Base-by-base conservation (phyloP, 2,888 invertebrate genomes). In the Andrena marginata region DNA sequence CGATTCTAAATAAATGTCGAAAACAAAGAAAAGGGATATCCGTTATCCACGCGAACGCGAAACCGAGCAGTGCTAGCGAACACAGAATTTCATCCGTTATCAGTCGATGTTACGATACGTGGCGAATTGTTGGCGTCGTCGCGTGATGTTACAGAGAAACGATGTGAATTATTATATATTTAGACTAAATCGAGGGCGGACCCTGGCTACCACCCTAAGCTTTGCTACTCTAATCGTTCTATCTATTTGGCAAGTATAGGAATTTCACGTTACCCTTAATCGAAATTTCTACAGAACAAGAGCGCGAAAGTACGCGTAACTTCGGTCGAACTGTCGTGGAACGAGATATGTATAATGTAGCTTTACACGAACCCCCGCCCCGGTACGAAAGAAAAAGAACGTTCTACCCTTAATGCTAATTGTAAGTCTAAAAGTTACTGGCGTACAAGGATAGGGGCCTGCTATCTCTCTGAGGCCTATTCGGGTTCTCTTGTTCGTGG, bases 391-490 rank as follows among this genome's bases (percentile, higher is more conserved):
- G 51, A 48, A 26, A 69, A 26, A 16, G 33, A 51, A 59, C 29
- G 31, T 7, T 10, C 35, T n/a, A 67, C 4, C 2, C 62, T 31
- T 73, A 75, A 20, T n/a, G 8, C 16, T 42, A 16, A 62, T 69
- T 54, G 23, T 48, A 68, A 79, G 56, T 23, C 62, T 78, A 91
- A 63, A 89, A 89, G 77, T 93, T 92, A 84, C 90, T 93, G 75
- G 90, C 91, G 72, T 91, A 90, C 84, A 93, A 75, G 10, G 93
- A 93, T 42, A 93, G 33, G 7, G 93, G 93, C 79, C 93, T 89
- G 60, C 90, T 91, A 54, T 92, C 92, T 80, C 91, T 88, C 23
- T 88, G 89, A 8, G 86, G 80, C 31, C 70, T 79, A 56, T 73
- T 77, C 59, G 80, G 67, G 29, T n/a, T 68, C 54, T 85, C 85